Percentiles rank a stretch among this genome's conserved stretches.
These are phyloP conservation scores for Epicampocera succincta DNA, from an alignment of 2,888 invertebrate species.

Conservation along the genomic window DNA sequence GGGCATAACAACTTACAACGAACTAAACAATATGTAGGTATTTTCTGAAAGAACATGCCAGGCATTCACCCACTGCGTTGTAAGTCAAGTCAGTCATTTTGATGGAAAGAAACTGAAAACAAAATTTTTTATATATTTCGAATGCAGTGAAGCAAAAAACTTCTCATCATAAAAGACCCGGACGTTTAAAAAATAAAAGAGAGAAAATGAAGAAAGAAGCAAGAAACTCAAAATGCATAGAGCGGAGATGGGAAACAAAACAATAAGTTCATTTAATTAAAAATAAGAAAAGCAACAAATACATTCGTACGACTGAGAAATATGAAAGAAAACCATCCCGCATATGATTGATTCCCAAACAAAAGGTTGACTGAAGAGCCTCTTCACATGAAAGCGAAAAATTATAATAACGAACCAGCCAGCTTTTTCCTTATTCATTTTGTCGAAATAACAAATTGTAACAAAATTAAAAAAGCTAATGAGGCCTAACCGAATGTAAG, in stretches of 20 bases:
- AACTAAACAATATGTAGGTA: constrained; percentile 52
- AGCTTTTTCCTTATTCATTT: constrained; percentile 7
- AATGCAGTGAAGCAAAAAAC: constrained; percentile 63
- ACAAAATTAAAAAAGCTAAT: constrained; percentile 62
- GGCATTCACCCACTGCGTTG: background rate
- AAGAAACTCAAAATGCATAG: constrained; percentile 25
- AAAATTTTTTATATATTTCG: constrained; percentile 6
- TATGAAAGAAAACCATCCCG: constrained; percentile 64
- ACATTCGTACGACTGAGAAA: constrained; percentile 29
- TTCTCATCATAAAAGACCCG: constrained; percentile 55
- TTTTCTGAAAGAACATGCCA: constrained; percentile 34
- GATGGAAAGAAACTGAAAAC: constrained; percentile 43
- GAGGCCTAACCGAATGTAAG: constrained; percentile 46
- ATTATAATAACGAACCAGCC: constrained; percentile 28
- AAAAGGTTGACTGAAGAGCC: constrained; percentile 63
- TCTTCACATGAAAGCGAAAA: constrained; percentile 52
- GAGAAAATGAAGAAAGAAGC: constrained; percentile 23
- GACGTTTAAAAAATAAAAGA: constrained; percentile 30
- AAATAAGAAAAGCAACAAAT: constrained; percentile 40
- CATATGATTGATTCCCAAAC: constrained; percentile 69
- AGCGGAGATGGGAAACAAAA: constrained; percentile 51
- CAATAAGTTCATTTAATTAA: constrained; percentile 65
- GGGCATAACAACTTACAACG: constrained; percentile 23
- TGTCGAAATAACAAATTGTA: constrained; percentile 55
- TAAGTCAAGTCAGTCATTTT: constrained; percentile 36